Evolutionary conservation across 2,888 invertebrate genomes (phyloP), one percentile per base, ranked within the genome.

Genomic region (Agrochola lychnidis): DNA sequence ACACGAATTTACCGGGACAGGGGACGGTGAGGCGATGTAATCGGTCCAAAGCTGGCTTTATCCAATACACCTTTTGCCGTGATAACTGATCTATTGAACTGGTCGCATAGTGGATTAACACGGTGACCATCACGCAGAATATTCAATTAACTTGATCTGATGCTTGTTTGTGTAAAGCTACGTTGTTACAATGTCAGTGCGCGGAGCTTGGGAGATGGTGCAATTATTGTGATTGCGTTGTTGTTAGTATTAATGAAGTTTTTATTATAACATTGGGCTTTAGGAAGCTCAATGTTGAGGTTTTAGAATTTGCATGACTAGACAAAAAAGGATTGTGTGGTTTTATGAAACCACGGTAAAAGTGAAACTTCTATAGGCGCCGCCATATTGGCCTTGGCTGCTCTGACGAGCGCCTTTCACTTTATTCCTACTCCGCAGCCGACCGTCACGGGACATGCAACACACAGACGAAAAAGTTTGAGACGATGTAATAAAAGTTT

Each of bases 21-120:
- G 87, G 90, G 86, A 89, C 87, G 90, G 87, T 86, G 91, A 90
- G 89, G 90, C 88, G 89, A 93, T 92, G 92, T 94, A 94, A 95
- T 95, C 94, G 93, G 91, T 45, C 89, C 93, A 92, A 94, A 92
- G 92, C 86, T 83, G 92, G 92, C 91, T 93, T 93, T 93, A 94
- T 92, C 93, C 91, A 92, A 92, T 94, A 93, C 92, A 95, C 94
- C 94, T 93, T 93, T 93, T 89, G 90, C 89, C 86, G 82, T 89
- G 92, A 93, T 92, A 93, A 91, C 92, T 89, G 91, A 92, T 90
- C 90, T 91, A 90, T 92, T 90, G 89, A 89, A 89, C 76, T 83
- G 81, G 85, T 81, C 82, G 81, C 83, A 75, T 72, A 82, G 76
- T 79, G 72, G 85, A 82, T 87, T 87, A 85, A 84, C 83, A 77